Conservation (phyloP, 2,113 vertebrate genomes). For the Glareola pratincola region DNA sequence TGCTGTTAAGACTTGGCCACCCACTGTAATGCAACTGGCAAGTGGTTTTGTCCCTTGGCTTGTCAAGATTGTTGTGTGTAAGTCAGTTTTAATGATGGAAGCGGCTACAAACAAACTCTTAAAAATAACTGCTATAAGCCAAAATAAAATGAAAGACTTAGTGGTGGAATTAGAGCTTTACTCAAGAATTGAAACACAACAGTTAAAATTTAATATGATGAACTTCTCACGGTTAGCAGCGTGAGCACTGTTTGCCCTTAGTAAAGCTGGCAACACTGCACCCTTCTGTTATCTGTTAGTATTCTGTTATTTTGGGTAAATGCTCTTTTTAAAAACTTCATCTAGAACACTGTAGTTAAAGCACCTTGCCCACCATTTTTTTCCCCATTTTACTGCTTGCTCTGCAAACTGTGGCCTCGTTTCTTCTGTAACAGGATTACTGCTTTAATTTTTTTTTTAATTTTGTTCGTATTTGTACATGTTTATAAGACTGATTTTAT, state of each 20-base stretch:
- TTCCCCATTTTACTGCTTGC: not conserved
- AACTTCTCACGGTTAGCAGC: not conserved
- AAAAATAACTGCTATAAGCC: not conserved
- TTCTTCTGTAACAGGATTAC: not conserved
- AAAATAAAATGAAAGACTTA: not conserved
- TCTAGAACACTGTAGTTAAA: not conserved
- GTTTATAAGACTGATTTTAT: not conserved
- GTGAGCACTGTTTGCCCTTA: not conserved
- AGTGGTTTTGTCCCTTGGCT: not conserved
- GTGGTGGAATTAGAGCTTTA: not conserved
- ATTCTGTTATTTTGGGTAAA: not conserved
- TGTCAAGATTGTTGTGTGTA: not conserved
- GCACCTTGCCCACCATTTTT: not conserved
- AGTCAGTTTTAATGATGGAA: not conserved
- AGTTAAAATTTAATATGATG: not conserved
- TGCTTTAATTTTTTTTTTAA: not conserved
- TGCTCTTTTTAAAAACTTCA: not conserved
- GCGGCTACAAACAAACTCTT: not conserved
- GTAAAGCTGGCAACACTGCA: not conserved
- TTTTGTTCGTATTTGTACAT: accelerated
- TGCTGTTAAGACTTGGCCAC: not conserved
- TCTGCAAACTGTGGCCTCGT: not conserved
- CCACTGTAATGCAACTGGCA: not conserved
- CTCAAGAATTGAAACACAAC: not conserved
- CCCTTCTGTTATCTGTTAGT: not conserved